A percentile compares a stretch with the other conserved stretches of the same genome.
Conservation (phyloP, 64 coral and sea anemone genomes). For the Montipora cactus region DNA sequence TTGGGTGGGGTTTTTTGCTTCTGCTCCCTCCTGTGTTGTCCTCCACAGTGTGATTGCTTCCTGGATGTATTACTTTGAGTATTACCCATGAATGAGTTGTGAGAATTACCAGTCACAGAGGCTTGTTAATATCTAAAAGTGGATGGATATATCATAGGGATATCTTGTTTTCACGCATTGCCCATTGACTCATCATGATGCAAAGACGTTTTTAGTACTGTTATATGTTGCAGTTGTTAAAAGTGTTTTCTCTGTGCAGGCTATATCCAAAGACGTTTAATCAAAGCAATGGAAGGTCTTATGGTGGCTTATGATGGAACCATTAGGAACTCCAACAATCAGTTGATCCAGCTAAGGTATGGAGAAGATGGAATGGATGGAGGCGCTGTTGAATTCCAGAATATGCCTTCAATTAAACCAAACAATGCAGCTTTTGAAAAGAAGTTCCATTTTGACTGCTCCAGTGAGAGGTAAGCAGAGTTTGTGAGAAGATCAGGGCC, state of each 20-base stretch:
- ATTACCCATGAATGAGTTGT: no score
- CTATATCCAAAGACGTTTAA: constrained; percentile 98
- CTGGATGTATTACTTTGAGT: no score
- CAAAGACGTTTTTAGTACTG: background rate
- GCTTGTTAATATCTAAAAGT: no score
- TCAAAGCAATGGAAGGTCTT: constrained; percentile 99
- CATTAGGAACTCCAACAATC: constrained; percentile 96
- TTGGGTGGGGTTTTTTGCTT: no score
- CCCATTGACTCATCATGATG: no score
- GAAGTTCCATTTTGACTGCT: constrained; percentile 92
- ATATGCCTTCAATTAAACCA: constrained; percentile 94
- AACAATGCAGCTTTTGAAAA: constrained; percentile 89
- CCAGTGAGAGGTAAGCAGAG: constrained; percentile 82
- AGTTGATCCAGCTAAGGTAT: constrained; percentile 96
- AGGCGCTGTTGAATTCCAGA: constrained; percentile 85
- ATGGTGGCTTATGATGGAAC: constrained; percentile 97
- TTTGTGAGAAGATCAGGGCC: background rate
- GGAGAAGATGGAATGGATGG: constrained; percentile 99
- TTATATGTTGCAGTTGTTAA: background rate
- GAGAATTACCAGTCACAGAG: no score
- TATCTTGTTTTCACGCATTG: no score
- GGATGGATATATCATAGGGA: no score
- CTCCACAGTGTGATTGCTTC: no score
- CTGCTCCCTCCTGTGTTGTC: no score
- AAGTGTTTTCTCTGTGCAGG: constrained; percentile 44